phyloP scores from a whole-genome alignment of 2,113 vertebrate species.

The Brachyhypopomus gauderio region DNA sequence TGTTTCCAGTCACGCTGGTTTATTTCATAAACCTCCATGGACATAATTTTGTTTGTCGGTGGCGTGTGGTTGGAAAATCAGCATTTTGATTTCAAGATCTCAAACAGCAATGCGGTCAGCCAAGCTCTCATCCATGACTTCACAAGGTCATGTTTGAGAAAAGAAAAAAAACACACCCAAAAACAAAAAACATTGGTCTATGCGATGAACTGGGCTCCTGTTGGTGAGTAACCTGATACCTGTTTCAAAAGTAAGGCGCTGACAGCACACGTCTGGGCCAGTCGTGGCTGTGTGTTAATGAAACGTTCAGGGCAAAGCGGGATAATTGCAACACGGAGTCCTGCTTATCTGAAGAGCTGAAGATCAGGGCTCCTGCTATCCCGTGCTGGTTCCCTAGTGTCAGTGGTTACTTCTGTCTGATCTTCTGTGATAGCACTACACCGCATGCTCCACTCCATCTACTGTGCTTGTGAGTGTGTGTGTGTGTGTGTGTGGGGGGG shows the following conservation, averaged over 20 bases:
- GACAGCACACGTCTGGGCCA: conserved; percentile 13
- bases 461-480: conserved; percentile 20
- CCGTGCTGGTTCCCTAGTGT: not conserved
- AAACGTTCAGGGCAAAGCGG: not conserved
- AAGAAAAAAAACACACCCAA: not conserved
- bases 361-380: not conserved
- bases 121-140: conserved; percentile 56
- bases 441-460: conserved; percentile 12
- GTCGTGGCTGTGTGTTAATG: not conserved
- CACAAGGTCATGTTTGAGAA: conserved; percentile 50
- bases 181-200: not conserved
- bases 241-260: not conserved
- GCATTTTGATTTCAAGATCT: conserved; percentile 47
- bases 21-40: not conserved
- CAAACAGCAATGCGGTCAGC: conserved; percentile 49
- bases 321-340: not conserved
- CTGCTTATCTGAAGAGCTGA: not conserved
- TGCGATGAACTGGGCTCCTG: too few species aligned
- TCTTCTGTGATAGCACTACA: conserved; percentile 1
- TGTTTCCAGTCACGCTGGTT: conserved; percentile 18
- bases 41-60: not conserved
- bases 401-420: conserved; percentile 25
- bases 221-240: not conserved
- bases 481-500: not conserved
- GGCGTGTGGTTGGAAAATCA: conserved; percentile 68